Evolutionary conservation across 2,113 vertebrate species (phyloP).

Genomic region (Nasalis larvatus): DNA sequence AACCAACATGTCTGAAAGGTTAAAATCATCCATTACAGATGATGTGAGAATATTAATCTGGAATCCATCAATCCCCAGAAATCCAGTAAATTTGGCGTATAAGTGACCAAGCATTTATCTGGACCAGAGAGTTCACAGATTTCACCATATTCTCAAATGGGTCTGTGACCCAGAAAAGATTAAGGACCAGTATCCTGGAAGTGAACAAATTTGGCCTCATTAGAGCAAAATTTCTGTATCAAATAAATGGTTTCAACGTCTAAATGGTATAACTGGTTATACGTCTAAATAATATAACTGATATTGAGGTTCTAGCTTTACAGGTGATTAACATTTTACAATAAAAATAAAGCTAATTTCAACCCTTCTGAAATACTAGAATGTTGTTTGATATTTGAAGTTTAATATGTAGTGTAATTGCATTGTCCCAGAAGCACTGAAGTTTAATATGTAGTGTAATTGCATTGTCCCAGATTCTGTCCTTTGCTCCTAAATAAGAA

Average conservation of each 20-base stretch:
- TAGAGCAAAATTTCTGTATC: background rate
- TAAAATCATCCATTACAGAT: background rate
- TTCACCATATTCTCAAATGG: background rate
- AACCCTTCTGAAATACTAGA: background rate
- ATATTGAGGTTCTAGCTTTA: background rate
- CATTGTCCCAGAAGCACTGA: background rate
- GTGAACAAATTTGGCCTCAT: background rate
- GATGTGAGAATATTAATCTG: background rate
- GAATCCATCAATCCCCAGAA: background rate
- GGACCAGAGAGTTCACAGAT: background rate
- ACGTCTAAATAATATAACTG: background rate
- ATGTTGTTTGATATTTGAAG: background rate
- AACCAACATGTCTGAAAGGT: background rate
- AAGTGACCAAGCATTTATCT: background rate
- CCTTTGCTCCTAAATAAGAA: background rate
- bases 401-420: background rate
- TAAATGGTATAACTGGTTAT: background rate
- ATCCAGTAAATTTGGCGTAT: background rate
- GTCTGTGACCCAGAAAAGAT: background rate
- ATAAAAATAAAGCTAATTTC: background rate
- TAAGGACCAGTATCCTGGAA: background rate
- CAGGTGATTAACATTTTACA: background rate
- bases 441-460: background rate
- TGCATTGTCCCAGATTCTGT: background rate
- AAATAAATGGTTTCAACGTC: background rate